Percentiles rank a stretch among this genome's conserved stretches.
These are phyloP conservation scores for Geophilus truncorum DNA, from an alignment of 2,888 invertebrate species.

Conservation along the genomic window DNA sequence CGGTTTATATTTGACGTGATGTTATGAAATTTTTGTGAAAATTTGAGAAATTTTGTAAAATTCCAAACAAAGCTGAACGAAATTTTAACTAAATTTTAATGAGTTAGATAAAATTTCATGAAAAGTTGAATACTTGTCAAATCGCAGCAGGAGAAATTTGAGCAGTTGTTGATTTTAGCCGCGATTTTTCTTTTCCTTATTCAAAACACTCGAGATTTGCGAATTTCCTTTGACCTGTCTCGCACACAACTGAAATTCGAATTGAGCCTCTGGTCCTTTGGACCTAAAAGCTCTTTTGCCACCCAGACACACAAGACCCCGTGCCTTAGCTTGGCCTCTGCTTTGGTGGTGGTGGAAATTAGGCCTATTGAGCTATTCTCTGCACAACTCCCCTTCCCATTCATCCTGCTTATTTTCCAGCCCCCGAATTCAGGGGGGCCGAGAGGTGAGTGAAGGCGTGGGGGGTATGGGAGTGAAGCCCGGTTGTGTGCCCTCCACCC, in stretches of 20 bases:
- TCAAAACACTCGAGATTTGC: background rate
- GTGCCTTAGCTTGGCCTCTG: background rate
- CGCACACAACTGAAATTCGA: background rate
- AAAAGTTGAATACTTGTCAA: no score
- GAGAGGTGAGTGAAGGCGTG: slow-evolving; percentile 10
- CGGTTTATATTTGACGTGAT: no score
- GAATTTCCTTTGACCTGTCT: background rate
- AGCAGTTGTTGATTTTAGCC: no score
- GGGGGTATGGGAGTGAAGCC: slow-evolving; percentile 10
- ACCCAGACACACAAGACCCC: background rate
- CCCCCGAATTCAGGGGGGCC: slow-evolving; percentile 4
- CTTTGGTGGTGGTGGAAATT: background rate
- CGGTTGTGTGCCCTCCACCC: background rate
- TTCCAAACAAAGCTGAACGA: no score
- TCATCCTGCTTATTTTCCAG: slow-evolving; percentile 10
- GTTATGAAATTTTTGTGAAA: no score
- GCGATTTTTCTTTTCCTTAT: background rate
- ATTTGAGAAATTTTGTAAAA: no score
- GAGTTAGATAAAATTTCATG: no score
- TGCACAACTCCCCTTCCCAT: background rate
- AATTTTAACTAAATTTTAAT: no score
- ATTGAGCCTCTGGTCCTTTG: background rate
- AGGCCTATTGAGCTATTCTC: slow-evolving; percentile 4
- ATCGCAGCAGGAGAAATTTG: no score
- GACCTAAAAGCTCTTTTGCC: background rate